phyloP scores from a whole-genome alignment of 2,113 vertebrate species.

The Thunnus maccoyii region DNA sequence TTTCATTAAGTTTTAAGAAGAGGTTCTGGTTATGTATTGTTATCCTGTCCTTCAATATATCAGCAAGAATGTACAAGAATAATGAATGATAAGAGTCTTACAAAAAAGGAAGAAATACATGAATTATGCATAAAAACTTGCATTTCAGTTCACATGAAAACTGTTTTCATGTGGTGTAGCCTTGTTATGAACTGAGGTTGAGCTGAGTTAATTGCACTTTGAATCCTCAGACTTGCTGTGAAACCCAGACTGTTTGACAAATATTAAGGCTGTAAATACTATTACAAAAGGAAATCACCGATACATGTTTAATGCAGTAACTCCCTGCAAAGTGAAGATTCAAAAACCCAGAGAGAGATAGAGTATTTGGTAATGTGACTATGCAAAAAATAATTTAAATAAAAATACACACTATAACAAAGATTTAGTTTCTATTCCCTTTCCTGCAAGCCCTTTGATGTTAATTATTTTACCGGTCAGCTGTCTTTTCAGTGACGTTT shows the following conservation, averaged over 20 bases:
- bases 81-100: no score
- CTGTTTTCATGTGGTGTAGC: background rate
- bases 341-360: background rate
- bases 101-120: background rate
- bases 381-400: background rate
- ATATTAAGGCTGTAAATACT: background rate
- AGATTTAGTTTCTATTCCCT: background rate
- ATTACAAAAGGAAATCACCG: background rate
- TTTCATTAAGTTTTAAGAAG: no score
- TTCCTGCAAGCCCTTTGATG: background rate
- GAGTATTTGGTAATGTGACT: background rate
- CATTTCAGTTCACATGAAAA: background rate
- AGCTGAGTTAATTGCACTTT: constrained; percentile 19
- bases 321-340: no score
- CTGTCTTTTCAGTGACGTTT: no score
- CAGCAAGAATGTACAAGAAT: no score
- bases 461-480: background rate
- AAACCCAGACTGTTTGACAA: background rate
- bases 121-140: background rate
- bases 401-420: background rate
- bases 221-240: constrained; percentile 4
- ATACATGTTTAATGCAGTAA: background rate
- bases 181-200: no score
- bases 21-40: no score
- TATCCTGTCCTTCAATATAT: no score